Percentiles rank a stretch among this genome's conserved stretches.
Evolutionary conservation across 2,113 vertebrate species (phyloP).

Genomic region (Neodontobutis hainanensis): DNA sequence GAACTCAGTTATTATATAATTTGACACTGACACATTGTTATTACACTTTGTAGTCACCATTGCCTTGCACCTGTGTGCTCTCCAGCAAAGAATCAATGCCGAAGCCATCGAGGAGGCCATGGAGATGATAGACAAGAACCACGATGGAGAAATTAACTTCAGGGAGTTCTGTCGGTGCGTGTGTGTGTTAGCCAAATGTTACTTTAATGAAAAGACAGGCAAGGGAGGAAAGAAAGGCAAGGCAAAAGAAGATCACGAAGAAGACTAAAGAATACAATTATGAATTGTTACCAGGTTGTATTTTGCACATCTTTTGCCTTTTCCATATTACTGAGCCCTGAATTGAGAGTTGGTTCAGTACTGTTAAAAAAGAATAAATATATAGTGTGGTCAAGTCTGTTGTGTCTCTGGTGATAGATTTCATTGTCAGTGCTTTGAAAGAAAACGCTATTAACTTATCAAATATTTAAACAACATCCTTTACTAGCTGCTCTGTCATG

Average conservation of each 20-base stretch:
- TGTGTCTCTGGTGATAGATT: slow-evolving; percentile 9
- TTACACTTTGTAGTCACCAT: not conserved
- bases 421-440: slow-evolving; percentile 14
- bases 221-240: slow-evolving; percentile 47
- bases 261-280: slow-evolving; percentile 22
- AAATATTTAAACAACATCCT: slow-evolving; percentile 43
- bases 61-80: not conserved
- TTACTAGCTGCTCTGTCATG: slow-evolving; percentile 4
- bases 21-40: too few species aligned
- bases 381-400: not conserved
- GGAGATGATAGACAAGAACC: slow-evolving; percentile 72
- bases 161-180: slow-evolving; percentile 71
- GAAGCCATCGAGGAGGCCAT: slow-evolving; percentile 65
- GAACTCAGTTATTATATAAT: not conserved
- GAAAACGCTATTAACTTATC: slow-evolving; percentile 25
- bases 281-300: too few species aligned
- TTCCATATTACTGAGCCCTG: not conserved
- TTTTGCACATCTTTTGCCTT: not conserved
- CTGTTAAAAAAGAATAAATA: slow-evolving; percentile 23
- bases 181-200: slow-evolving; percentile 51
- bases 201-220: slow-evolving; percentile 62
- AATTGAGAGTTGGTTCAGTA: not conserved
- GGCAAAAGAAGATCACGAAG: slow-evolving; percentile 18
- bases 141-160: slow-evolving; percentile 75
- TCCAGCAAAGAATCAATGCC: slow-evolving; percentile 58